Conservation (phyloP, 1,140 invertebrate species). For the Conopomorpha cramerella region DNA sequence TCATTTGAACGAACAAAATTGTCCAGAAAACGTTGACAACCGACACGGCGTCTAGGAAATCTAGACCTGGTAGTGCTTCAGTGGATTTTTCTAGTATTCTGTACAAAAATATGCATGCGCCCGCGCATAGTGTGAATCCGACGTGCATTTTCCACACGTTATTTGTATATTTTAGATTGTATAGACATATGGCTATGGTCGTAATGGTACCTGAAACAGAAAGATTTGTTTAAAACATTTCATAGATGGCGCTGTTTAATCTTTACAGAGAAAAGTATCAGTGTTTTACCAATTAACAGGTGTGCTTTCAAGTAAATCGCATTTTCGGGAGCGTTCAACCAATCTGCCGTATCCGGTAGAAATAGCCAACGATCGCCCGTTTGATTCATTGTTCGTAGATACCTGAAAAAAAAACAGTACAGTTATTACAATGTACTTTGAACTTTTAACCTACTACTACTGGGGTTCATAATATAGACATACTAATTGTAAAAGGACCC, state of each 20-base stretch:
- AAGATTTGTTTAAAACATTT: constrained; percentile 1
- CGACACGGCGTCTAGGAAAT: constrained; percentile 15
- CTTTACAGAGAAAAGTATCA: constrained; percentile 1
- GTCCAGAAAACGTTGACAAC: constrained; percentile 46
- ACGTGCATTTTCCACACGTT: constrained; percentile 40
- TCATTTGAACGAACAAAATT: constrained; percentile 25
- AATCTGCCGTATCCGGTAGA: constrained; percentile 71
- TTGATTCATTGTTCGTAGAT: constrained; percentile 77
- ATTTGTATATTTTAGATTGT: constrained; percentile 32
- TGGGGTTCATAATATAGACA: no score
- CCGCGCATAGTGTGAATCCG: constrained; percentile 24
- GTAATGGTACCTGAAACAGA: constrained; percentile 24
- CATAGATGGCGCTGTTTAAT: not conserved
- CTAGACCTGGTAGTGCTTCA: constrained; percentile 5
- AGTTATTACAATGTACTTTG: no score
- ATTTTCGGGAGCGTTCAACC: constrained; percentile 63
- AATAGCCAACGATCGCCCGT: constrained; percentile 85
- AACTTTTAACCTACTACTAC: no score
- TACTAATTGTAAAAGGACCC: no score
- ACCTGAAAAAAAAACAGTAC: constrained; percentile 13
- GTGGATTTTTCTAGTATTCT: constrained; percentile 21
- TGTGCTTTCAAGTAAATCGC: constrained; percentile 55
- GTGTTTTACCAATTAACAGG: constrained; percentile 55
- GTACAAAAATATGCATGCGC: constrained; percentile 29
- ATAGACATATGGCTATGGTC: constrained; percentile 28